Base-by-base conservation (phyloP, 2,888 invertebrate genomes). In the Drosophila kambysellisi region DNA sequence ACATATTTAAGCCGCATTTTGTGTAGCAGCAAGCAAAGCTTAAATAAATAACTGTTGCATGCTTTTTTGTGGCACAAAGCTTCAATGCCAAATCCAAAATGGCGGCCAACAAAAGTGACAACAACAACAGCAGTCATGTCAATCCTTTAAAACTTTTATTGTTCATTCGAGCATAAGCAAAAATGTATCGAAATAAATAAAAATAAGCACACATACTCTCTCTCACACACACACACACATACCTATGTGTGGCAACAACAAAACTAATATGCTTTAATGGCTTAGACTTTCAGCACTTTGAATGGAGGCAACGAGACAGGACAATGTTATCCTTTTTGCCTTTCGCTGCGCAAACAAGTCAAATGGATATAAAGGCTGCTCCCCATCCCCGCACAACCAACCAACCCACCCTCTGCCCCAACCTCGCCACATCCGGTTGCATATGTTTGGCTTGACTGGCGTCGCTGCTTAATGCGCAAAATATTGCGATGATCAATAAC, bases 401-500 rank as follows among this genome's bases (percentile, higher is more conserved):
- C 4, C 0, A 20, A 12, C 17, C 9, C 7, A 17, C 17, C 25
- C 4, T 6, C 6, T n/a, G n/a, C 11, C 1, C 54, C 0, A 4
- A 35, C 12, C 39, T 33, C 17, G 46, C 8, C 60, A 15, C 29
- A 58, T 15, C 52, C 32, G 52, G 59, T 71, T 86, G 85, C 90
- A 85, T 85, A 85, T 86, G 90, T 85, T 86, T 86, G 89, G 88
- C 82, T 86, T 84, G 86, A 73, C 83, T 80, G 71, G 86, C 81
- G 83, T 66, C 86, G 81, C 86, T 83, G 82, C 90, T 90, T 87
- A 87, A 87, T 90, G 90, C 90, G 83, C 83, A 87, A 87, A 87
- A 87, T 87, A 87, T 87, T 87, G 90, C 90, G 83, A 85, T 87
- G 90, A 87, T 87, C 87, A 87, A 87, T 87, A 87, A 90, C 89